Percentiles rank a stretch among this genome's conserved stretches.
Conservation (phyloP, 92 coral and sea anemone species). For the Blastomussa wellsi region DNA sequence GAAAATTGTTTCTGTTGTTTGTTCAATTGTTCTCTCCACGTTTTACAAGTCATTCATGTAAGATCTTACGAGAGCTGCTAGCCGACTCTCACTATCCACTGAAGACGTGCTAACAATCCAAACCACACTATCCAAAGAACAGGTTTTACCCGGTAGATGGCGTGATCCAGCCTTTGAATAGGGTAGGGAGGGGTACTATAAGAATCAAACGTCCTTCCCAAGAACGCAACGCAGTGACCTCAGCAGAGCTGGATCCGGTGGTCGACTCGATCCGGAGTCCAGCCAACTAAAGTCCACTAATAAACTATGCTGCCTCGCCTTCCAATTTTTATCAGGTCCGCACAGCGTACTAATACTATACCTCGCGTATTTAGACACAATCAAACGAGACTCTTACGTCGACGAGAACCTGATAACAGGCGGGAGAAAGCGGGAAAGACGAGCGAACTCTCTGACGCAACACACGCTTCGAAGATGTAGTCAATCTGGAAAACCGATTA, state of each 20-base stretch:
- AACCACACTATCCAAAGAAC: no score
- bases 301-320: no score
- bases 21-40: no score
- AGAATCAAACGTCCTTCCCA: no score
- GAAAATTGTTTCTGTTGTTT: no score
- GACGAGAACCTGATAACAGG: constrained; percentile 27
- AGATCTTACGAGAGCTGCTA: no score
- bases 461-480: not conserved
- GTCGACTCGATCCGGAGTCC: not conserved
- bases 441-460: not conserved
- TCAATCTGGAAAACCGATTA: not conserved
- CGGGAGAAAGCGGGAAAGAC: not conserved
- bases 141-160: no score
- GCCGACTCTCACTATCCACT: no score
- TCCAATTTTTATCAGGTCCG: not conserved
- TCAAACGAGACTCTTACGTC: not conserved
- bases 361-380: constrained; percentile 15
- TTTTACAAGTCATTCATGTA: no score
- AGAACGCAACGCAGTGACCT: not conserved
- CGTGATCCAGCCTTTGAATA: no score
- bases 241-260: not conserved
- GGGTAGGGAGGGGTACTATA: no score
- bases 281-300: not conserved
- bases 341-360: not conserved
- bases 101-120: no score